phyloP scores from a whole-genome alignment of 2,888 invertebrate species.

The Pterostichus madidus region DNA sequence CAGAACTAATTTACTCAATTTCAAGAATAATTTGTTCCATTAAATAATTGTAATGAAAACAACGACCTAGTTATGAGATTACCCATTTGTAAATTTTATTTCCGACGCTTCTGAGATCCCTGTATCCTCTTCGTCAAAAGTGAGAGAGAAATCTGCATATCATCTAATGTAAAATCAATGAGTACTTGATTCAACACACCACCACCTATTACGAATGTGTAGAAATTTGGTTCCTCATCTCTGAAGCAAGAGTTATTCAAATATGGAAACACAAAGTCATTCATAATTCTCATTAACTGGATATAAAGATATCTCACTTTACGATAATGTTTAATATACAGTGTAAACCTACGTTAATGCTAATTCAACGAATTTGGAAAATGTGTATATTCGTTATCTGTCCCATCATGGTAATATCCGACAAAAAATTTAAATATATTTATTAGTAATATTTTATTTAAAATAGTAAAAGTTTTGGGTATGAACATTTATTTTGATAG shows the following conservation, averaged over 20 bases:
- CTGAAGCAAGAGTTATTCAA: constrained; percentile 13
- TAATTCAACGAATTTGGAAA: constrained; percentile 32
- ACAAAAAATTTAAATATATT: neutral
- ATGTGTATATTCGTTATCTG: neutral
- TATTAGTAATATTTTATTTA: neutral
- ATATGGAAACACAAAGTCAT: constrained; percentile 25
- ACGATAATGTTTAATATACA: constrained; percentile 22
- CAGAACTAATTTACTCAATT: too few species aligned
- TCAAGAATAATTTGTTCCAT: too few species aligned
- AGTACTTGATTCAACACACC: constrained; percentile 31
- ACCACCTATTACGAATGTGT: constrained; percentile 48
- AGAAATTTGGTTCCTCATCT: constrained; percentile 22
- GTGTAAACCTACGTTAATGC: constrained; percentile 36
- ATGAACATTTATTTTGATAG: constrained; percentile 26
- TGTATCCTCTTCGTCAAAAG: constrained; percentile 21
- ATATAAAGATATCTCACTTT: constrained; percentile 10
- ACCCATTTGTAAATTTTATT: neutral
- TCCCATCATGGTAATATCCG: neutral
- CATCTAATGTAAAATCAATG: constrained; percentile 63
- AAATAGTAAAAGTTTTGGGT: neutral
- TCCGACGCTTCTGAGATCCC: constrained; percentile 10
- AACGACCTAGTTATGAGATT: too few species aligned
- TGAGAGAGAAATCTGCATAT: constrained; percentile 57
- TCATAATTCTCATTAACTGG: neutral
- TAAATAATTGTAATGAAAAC: too few species aligned